Evolutionary conservation across 2,113 vertebrate genomes (phyloP), one percentile per base, ranked within the genome.

Genomic region (Uria lomvia): DNA sequence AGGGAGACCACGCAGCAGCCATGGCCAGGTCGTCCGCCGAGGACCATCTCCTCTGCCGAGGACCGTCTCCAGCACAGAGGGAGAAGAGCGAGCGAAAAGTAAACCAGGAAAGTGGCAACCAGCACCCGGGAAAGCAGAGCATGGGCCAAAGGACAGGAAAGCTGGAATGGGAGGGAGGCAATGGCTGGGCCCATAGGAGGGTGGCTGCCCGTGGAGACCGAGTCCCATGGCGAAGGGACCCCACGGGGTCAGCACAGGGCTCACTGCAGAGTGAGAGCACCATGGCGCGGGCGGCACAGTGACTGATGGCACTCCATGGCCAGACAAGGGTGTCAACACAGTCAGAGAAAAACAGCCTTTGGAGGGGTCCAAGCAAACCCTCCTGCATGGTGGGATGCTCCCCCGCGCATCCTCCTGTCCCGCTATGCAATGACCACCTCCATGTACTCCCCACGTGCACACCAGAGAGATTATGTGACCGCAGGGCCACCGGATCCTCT

Each of bases 221-320:
- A 87, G 29, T 45, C 36, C 80, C 1, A 1, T 9, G 52, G 63
- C 38, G 5, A 1, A 87, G 49, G 45, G 59, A 47, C 27, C 55
- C 80, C 26, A 42, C 0, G 5, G 3, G 18, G 23, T 13, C n/a
- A 74, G 70, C 36, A 55, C 18, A 5, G 40, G 73, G 43, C 49
- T 80, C 73, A 6, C 30, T 36, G 62, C 63, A 62, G 80, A 71
- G 22, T 3, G 5, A 42, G 38, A 26, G 49, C 66, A 74, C 30
- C 10, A 0, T 3, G 4, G 66, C 11, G 1, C 0, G 0, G 59
- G 32, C 1, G 32, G 50, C 50, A n/a, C n/a, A 18, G 47, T 0
- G 1, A 34, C 50, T 2, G 8, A 34, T 7, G 21, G 38, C 32
- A 11, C 13, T 4, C 19, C 2, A 6, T 49, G 30, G 42, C 52